These are phyloP conservation scores for Tinea pellionella DNA, from an alignment of 2,888 invertebrate species.

Conservation along the genomic window DNA sequence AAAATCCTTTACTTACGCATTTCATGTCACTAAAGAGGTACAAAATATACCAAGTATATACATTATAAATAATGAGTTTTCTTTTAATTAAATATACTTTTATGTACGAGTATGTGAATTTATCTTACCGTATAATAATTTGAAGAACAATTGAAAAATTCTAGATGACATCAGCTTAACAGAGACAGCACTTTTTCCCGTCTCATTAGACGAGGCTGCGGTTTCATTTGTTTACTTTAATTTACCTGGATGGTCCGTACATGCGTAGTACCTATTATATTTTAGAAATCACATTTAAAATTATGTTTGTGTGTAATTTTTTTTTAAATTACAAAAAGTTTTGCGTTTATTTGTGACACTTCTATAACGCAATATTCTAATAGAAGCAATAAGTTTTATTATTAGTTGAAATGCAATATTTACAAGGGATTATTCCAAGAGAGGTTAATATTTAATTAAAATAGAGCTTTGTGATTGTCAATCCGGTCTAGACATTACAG, in stretches of 20 bases:
- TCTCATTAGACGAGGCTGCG: constrained; percentile 35
- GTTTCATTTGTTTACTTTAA: constrained; percentile 19
- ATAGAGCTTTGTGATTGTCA: not conserved
- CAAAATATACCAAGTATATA: not conserved
- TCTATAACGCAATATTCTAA: too few species aligned
- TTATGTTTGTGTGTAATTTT: not conserved
- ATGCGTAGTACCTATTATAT: not conserved
- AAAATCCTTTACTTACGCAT: constrained; percentile 39
- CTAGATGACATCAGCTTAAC: constrained; percentile 55
- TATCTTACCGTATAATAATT: not conserved
- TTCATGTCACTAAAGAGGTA: not conserved
- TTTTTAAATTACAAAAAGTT: too few species aligned
- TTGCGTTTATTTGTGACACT: too few species aligned
- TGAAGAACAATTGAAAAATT: constrained; percentile 13
- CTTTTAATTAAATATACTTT: not conserved
- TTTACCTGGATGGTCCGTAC: constrained; percentile 8
- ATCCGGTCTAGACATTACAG: not conserved
- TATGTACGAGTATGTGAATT: not conserved
- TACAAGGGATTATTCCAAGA: not conserved
- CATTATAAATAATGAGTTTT: not conserved
- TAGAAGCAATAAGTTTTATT: too few species aligned
- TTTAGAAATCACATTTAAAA: not conserved
- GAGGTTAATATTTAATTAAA: not conserved
- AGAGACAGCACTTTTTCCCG: constrained; percentile 48
- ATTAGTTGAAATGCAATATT: too few species aligned